Evolutionary conservation across 2,888 invertebrate genomes (phyloP).

Genomic region (Aphidoletes aphidimyza): DNA sequence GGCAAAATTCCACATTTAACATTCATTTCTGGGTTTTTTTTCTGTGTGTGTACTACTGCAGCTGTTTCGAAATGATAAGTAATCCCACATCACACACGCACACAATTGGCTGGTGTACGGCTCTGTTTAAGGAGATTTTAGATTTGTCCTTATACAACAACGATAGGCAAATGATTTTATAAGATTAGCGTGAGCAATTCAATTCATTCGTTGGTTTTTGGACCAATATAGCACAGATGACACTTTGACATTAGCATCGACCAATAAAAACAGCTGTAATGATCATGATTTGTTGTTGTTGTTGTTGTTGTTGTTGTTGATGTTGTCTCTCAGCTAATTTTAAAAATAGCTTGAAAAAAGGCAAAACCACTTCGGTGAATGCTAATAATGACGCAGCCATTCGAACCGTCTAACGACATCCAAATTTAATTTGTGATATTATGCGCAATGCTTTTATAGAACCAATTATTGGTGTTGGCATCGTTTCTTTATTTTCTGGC

Average conservation of each 20-base stretch:
- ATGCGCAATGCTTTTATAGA: no score
- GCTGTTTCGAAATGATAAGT: neutral
- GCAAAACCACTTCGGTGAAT: neutral
- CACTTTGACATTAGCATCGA: slow-evolving; percentile 36
- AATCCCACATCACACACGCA: slow-evolving; percentile 7
- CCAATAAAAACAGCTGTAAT: no score
- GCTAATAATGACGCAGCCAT: neutral
- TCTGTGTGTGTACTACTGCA: neutral
- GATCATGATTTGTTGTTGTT: no score
- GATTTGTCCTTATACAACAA: neutral
- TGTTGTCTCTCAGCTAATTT: neutral
- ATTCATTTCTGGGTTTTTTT: neutral
- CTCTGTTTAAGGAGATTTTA: neutral
- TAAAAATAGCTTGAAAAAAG: neutral
- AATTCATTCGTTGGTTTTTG: no score
- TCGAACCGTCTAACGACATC: no score
- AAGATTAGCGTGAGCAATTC: no score
- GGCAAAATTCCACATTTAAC: no score
- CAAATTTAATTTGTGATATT: no score
- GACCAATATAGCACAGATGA: neutral
- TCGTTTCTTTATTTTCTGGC: no score
- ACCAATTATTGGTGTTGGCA: no score
- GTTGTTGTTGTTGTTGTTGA: no score
- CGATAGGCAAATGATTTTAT: neutral
- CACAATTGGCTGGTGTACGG: neutral